Percentiles rank a stretch among this genome's conserved stretches.
Evolutionary conservation across 1,140 invertebrate genomes (phyloP).

Genomic region (Drosophila pruinosa): DNA sequence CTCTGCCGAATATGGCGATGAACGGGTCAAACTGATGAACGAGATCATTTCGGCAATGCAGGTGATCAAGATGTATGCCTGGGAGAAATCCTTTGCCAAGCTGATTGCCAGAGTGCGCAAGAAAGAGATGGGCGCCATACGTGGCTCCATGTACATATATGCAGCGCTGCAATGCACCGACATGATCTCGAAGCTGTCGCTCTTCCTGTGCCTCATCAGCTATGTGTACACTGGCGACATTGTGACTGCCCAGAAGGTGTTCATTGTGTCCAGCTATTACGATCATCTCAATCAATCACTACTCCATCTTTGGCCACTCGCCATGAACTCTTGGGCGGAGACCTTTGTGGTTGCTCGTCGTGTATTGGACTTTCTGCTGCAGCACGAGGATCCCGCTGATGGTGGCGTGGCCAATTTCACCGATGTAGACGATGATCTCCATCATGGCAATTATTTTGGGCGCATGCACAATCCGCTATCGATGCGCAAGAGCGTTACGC

Average conservation of each 20-base stretch:
- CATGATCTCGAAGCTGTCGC: slow-evolving; percentile 85
- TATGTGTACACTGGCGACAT: slow-evolving; percentile 85
- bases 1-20: slow-evolving; percentile 90
- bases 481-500: slow-evolving; percentile 80
- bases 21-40: slow-evolving; percentile 92
- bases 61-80: slow-evolving; percentile 93
- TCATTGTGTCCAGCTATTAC: slow-evolving; percentile 83
- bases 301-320: slow-evolving; percentile 88
- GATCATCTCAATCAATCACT: slow-evolving; percentile 84
- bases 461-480: slow-evolving; percentile 83
- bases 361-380: slow-evolving; percentile 85
- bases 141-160: slow-evolving; percentile 84
- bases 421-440: slow-evolving; percentile 49
- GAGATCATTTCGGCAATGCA: slow-evolving; percentile 90
- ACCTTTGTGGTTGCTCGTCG: slow-evolving; percentile 87
- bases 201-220: slow-evolving; percentile 86
- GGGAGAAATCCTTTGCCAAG: slow-evolving; percentile 89
- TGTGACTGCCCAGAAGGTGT: slow-evolving; percentile 86
- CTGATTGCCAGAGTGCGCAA: slow-evolving; percentile 86
- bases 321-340: slow-evolving; percentile 85
- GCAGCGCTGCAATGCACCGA: slow-evolving; percentile 83
- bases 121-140: slow-evolving; percentile 83
- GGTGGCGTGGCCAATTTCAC: slow-evolving; percentile 65
- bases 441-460: slow-evolving; percentile 64
- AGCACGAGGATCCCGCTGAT: slow-evolving; percentile 69